These are phyloP conservation scores for Lophura swinhoii DNA, from an alignment of 2,797 vertebrate genomes.

Conservation along the genomic window DNA sequence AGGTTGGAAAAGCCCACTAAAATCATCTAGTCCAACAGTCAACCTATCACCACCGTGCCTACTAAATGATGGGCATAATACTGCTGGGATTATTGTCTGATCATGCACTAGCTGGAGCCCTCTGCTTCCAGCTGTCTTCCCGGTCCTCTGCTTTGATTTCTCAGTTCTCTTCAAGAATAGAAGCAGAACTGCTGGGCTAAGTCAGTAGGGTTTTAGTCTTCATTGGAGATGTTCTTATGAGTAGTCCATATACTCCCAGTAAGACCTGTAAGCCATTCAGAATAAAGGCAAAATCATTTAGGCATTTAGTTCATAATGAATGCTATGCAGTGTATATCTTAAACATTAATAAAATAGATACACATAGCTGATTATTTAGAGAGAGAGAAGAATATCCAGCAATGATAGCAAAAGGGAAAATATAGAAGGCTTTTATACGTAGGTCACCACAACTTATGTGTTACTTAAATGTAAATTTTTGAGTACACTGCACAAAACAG, in stretches of 20 bases:
- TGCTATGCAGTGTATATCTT: fast-evolving
- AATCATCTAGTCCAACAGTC: too few relatives aligned
- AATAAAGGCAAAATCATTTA: not conserved
- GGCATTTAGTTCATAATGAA: not conserved
- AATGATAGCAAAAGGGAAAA: not conserved
- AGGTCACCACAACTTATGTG: fast-evolving
- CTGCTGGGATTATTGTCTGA: not conserved
- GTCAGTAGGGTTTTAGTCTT: fast-evolving
- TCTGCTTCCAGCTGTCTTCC: not conserved
- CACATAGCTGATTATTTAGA: fast-evolving
- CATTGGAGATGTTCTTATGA: fast-evolving
- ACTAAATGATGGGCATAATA: too few relatives aligned
- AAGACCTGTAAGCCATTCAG: not conserved
- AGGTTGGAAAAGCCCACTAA: too few relatives aligned
- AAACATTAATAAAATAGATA: not conserved
- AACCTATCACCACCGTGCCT: too few relatives aligned
- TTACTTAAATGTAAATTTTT: not conserved
- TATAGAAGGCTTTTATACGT: fast-evolving
- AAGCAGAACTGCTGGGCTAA: not conserved
- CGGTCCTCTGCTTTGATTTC: not conserved
- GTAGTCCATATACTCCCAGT: fast-evolving
- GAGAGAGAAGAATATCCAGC: not conserved
- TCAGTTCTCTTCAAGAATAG: fast-evolving
- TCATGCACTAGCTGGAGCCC: fast-evolving
- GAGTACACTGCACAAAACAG: fast-evolving